Conservation (phyloP, 2,113 vertebrate genomes). For the Carlito syrichta region DNA sequence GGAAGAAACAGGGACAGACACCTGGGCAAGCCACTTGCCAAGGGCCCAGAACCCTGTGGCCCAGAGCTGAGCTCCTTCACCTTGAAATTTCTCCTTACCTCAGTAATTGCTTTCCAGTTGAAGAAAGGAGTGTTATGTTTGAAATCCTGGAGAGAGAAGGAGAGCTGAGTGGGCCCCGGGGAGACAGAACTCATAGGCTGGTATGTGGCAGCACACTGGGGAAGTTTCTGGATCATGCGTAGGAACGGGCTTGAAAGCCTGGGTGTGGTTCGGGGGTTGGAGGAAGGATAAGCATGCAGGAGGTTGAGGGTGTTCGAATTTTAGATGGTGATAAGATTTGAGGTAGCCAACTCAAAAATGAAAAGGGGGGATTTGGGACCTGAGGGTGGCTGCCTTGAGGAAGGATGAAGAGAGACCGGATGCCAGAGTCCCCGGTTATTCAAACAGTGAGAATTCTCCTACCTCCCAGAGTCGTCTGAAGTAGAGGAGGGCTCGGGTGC, state of each 20-base stretch:
- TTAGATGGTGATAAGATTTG: background rate
- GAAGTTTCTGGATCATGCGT: background rate
- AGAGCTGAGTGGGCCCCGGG: background rate
- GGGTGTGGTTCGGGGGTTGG: background rate
- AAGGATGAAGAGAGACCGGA: background rate
- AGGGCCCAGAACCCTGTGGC: background rate
- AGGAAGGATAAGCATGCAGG: background rate
- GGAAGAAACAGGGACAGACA: background rate
- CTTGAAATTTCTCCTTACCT: no score
- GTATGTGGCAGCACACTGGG: background rate
- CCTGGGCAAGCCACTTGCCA: background rate
- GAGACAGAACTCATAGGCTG: background rate
- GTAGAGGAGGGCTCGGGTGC: conserved; percentile 59
- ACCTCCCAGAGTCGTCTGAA: conserved; percentile 73
- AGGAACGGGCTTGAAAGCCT: background rate
- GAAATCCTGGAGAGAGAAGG: conserved; percentile 63
- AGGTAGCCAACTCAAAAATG: background rate
- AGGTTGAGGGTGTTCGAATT: background rate
- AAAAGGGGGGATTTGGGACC: background rate
- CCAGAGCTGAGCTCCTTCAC: background rate
- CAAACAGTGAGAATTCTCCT: background rate
- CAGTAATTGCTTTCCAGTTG: conserved; percentile 69
- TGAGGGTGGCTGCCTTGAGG: background rate
- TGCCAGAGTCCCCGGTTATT: background rate
- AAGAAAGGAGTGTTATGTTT: conserved; percentile 70